Conservation (phyloP, 2,888 invertebrate genomes). For the Tinea semifulvella region DNA sequence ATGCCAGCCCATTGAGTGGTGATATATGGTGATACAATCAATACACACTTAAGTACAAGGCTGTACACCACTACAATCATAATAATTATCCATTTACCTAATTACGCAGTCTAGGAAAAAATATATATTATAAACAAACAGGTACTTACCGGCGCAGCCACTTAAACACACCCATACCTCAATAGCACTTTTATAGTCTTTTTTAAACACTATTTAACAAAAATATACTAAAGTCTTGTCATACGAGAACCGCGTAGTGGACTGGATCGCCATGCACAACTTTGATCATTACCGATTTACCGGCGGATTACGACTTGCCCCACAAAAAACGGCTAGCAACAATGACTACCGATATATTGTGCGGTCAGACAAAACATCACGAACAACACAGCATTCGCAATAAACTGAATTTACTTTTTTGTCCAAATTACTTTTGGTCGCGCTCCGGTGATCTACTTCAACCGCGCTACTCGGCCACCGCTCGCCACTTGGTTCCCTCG, state of each 20-base stretch:
- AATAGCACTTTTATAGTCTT: constrained; percentile 16
- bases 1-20: too few species aligned
- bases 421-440: constrained; percentile 63
- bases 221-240: background rate
- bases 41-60: too few species aligned
- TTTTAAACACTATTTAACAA: background rate
- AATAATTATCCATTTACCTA: too few species aligned
- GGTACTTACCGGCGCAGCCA: constrained; percentile 59
- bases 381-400: constrained; percentile 59
- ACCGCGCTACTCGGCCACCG: constrained; percentile 38
- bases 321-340: constrained; percentile 57
- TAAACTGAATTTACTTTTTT: constrained; percentile 64
- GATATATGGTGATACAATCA: too few species aligned
- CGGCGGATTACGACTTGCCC: constrained; percentile 46
- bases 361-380: constrained; percentile 65
- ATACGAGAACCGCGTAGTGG: background rate
- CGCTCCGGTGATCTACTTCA: constrained; percentile 61
- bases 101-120: too few species aligned
- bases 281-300: constrained; percentile 25
- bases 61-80: too few species aligned
- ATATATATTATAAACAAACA: background rate
- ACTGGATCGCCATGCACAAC: background rate
- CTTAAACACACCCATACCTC: constrained; percentile 61
- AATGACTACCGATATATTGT: constrained; percentile 62
- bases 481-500: constrained; percentile 26